phyloP scores from a whole-genome alignment of 1,140 invertebrate genomes.

The Mizuhopecten yessoensis region DNA sequence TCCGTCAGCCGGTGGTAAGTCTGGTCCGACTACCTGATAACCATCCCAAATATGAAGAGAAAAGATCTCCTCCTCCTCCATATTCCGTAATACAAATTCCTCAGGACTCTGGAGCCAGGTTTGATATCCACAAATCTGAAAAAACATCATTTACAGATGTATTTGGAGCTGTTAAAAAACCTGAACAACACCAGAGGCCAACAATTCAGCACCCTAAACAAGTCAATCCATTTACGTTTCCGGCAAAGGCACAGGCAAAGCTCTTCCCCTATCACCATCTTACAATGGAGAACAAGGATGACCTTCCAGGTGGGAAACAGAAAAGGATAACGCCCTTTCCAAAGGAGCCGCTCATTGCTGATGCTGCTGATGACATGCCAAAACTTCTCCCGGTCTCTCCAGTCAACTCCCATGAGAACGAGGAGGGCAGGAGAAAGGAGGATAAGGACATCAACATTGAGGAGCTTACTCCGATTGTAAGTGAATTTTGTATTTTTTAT shows the following conservation, averaged over 20 bases:
- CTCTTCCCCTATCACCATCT: constrained; percentile 12
- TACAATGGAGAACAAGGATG: background rate
- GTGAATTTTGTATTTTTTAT: background rate
- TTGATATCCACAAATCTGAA: background rate
- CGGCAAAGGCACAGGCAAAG: constrained; percentile 44
- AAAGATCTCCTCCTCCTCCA: background rate
- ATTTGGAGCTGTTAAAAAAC: background rate
- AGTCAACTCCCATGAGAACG: constrained; percentile 42
- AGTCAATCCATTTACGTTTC: constrained; percentile 64
- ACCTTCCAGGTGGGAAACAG: background rate
- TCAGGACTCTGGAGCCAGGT: background rate
- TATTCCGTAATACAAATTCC: background rate
- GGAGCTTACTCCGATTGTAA: constrained; percentile 58
- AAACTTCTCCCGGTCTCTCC: constrained; percentile 53
- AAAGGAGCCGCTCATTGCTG: background rate
- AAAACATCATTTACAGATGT: background rate
- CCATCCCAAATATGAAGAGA: background rate
- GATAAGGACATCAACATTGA: constrained; percentile 41
- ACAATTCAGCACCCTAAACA: constrained; percentile 7
- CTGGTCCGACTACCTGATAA: constrained; percentile 48
- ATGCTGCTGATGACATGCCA: constrained; percentile 57
- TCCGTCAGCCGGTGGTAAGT: constrained; percentile 58
- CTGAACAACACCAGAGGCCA: constrained; percentile 25
- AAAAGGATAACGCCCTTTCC: background rate
- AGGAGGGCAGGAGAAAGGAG: background rate